phyloP scores from a whole-genome alignment of 2,113 vertebrate genomes.

The Coptodon bakossiorum region DNA sequence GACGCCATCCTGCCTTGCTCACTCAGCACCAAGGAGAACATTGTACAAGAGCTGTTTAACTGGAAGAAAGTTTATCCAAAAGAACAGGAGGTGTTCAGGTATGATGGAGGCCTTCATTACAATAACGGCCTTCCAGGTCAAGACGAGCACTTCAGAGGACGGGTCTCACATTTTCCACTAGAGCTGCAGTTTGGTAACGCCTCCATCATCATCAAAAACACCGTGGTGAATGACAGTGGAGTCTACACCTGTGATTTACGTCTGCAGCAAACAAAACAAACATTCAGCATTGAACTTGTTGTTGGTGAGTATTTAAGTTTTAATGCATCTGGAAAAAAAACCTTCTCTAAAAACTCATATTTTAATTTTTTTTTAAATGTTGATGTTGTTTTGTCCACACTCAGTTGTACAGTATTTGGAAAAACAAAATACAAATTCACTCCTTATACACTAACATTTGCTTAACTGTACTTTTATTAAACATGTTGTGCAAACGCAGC shows the following conservation, averaged over 20 bases:
- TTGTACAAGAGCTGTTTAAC: accelerated
- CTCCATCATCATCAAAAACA: accelerated
- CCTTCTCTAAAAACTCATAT: too few relatives aligned
- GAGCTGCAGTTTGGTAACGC: accelerated
- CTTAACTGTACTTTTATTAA: too few relatives aligned
- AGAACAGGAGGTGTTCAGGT: not conserved
- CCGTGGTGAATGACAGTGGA: accelerated
- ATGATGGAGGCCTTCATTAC: accelerated
- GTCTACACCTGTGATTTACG: accelerated
- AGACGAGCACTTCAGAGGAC: accelerated
- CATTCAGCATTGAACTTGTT: accelerated
- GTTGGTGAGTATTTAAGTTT: not conserved
- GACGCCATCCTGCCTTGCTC: not conserved
- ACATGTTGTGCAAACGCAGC: too few relatives aligned
- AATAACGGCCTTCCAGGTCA: accelerated
- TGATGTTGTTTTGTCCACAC: too few relatives aligned
- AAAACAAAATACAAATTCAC: too few relatives aligned
- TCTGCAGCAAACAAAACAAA: accelerated
- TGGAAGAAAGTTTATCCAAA: accelerated
- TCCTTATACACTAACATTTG: too few relatives aligned
- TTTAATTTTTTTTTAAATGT: too few relatives aligned
- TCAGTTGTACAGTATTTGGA: too few relatives aligned
- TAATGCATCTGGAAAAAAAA: not conserved
- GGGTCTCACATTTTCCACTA: not conserved
- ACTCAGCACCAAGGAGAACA: not conserved